phyloP scores from a whole-genome alignment of 2,113 vertebrate species.

The Sciurus niger region DNA sequence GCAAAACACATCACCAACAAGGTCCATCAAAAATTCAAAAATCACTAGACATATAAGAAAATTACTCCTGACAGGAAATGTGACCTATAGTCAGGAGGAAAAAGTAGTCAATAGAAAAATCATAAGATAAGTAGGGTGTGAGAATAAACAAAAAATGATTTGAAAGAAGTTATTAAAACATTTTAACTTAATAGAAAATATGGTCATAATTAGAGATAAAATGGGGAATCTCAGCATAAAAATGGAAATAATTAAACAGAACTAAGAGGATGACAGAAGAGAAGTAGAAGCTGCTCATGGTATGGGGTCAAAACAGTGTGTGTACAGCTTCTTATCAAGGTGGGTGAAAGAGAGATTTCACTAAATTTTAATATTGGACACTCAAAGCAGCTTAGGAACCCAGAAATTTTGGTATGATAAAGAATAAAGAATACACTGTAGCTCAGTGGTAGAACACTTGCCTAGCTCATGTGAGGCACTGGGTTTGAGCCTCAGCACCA shows the following conservation, averaged over 20 bases:
- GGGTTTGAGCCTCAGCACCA: too few relatives aligned
- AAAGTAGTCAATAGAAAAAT: background rate
- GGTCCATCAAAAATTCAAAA: background rate
- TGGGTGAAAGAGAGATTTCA: too few relatives aligned
- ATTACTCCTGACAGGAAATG: background rate
- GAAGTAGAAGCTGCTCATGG: too few relatives aligned
- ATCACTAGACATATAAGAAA: background rate
- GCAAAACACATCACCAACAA: background rate
- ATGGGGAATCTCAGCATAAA: background rate
- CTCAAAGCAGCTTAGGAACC: too few relatives aligned
- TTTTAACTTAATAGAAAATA: conserved; percentile 39
- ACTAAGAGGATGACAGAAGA: background rate
- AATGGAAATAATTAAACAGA: conserved; percentile 5
- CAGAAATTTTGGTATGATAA: too few relatives aligned
- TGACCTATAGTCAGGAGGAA: background rate
- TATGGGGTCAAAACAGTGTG: too few relatives aligned
- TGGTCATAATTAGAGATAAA: conserved; percentile 17
- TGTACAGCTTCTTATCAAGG: too few relatives aligned
- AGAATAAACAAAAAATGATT: conserved; percentile 2
- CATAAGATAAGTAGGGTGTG: background rate
- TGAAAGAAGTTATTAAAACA: background rate
- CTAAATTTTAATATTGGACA: too few relatives aligned
- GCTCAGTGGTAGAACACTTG: too few relatives aligned
- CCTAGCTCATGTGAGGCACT: too few relatives aligned
- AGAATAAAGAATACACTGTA: too few relatives aligned